These are phyloP conservation scores for Eupleurogrammus muticus DNA, from an alignment of 2,797 vertebrate genomes.

Conservation along the genomic window DNA sequence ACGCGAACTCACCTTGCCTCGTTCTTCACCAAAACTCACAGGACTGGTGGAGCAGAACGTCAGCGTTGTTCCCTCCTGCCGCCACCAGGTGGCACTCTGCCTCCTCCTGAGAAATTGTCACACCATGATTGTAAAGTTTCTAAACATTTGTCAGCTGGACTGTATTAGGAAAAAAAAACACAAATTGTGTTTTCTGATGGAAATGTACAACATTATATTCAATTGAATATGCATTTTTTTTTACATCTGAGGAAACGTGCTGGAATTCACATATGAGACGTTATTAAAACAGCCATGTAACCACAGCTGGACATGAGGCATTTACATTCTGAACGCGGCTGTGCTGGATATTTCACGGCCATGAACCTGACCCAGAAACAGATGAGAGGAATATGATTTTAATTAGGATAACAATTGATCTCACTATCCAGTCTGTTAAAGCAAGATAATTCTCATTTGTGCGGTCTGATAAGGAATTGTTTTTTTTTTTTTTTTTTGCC, in stretches of 20 bases:
- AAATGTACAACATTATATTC: constrained; percentile 12
- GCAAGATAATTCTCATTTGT: constrained; percentile 71
- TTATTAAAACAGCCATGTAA: constrained; percentile 9
- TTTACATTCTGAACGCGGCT: constrained; percentile 20
- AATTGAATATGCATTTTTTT: constrained; percentile 21
- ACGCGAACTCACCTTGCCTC: background rate
- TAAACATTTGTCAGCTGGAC: constrained; percentile 22
- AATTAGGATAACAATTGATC: constrained; percentile 72
- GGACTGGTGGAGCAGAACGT: constrained; percentile 5
- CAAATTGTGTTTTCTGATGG: constrained; percentile 28
- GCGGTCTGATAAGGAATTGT: constrained; percentile 63
- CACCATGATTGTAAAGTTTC: constrained; percentile 28
- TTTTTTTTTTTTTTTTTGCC: constrained; percentile 43
- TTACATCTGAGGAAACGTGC: background rate
- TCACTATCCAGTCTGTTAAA: constrained; percentile 60
- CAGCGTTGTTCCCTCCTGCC: constrained; percentile 7
- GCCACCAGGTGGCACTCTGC: constrained; percentile 76
- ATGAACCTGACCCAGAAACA: constrained; percentile 49
- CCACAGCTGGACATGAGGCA: constrained; percentile 28
- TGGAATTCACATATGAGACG: constrained; percentile 16
- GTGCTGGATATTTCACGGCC: constrained; percentile 20
- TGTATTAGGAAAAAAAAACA: constrained; percentile 47
- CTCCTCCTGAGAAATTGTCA: constrained; percentile 59
- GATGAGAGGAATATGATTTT: constrained; percentile 68
- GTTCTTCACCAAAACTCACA: background rate